A percentile compares a stretch with the other conserved stretches of the same genome.
phyloP scores from a whole-genome alignment of 2,888 invertebrate species.

The Diachrysia chrysitis region DNA sequence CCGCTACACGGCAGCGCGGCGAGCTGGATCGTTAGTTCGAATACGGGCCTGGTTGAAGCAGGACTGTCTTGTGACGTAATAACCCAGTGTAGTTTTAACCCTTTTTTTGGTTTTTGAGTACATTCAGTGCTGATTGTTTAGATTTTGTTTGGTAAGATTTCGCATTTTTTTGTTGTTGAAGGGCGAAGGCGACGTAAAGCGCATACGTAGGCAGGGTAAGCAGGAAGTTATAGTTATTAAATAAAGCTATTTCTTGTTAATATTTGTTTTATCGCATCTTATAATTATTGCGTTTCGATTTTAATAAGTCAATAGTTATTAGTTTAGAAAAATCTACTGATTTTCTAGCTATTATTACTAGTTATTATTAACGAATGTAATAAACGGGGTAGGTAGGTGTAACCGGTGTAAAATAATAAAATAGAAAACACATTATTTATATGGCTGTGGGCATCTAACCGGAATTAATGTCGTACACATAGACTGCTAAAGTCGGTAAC shows the following conservation, averaged over 20 bases:
- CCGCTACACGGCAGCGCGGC: slow-evolving; percentile 23
- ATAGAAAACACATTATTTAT: too few relatives aligned
- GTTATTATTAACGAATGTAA: too few relatives aligned
- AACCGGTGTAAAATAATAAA: too few relatives aligned
- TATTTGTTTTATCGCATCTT: too few relatives aligned
- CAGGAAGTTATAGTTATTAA: too few relatives aligned
- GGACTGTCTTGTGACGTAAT: slow-evolving; percentile 40
- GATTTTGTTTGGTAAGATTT: background rate
- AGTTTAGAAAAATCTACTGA: too few relatives aligned
- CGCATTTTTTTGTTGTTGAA: background rate
- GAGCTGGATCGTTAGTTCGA: slow-evolving; percentile 46
- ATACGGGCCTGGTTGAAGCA: slow-evolving; percentile 28
- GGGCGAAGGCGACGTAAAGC: background rate
- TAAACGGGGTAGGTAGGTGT: too few relatives aligned
- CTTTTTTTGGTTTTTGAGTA: background rate
- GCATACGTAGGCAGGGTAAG: background rate
- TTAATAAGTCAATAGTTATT: too few relatives aligned
- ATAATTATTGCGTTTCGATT: too few relatives aligned
- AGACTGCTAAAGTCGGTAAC: background rate
- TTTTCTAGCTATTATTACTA: too few relatives aligned
- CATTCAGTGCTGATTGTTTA: background rate
- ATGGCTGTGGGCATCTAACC: background rate
- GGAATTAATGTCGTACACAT: background rate
- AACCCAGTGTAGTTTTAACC: slow-evolving; percentile 9
- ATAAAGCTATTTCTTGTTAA: too few relatives aligned